phyloP scores from a whole-genome alignment of 2,797 vertebrate genomes.

The Cryptoprocta ferox region DNA sequence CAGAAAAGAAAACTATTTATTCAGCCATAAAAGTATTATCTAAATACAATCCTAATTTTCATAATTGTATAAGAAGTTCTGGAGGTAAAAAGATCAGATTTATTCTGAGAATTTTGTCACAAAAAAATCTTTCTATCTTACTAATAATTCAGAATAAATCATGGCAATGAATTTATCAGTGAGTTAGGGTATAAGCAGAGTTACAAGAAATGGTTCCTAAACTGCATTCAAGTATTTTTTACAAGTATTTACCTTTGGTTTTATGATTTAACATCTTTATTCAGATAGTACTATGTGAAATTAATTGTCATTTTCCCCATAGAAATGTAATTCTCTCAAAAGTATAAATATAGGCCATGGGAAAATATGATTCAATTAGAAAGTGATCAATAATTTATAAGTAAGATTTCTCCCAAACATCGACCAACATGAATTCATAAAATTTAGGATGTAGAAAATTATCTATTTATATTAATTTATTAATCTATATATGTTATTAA shows the following conservation, averaged over 20 bases:
- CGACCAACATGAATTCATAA: constrained; percentile 2
- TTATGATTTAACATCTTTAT: not conserved
- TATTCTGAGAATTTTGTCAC: not conserved
- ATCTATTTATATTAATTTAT: not conserved
- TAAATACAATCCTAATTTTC: not conserved
- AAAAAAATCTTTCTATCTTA: not conserved
- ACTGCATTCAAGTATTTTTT: not conserved
- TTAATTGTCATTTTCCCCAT: not conserved
- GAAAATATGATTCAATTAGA: not conserved
- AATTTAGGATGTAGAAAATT: not conserved
- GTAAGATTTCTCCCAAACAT: not conserved
- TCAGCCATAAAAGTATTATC: not conserved
- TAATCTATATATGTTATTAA: not conserved
- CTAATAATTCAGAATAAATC: not conserved
- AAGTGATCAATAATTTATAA: not conserved
- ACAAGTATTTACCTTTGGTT: not conserved
- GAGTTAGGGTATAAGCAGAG: not conserved
- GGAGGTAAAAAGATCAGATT: not conserved
- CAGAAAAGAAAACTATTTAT: not conserved
- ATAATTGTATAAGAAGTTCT: not conserved
- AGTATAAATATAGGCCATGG: not conserved
- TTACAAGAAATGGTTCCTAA: not conserved
- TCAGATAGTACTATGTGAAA: not conserved
- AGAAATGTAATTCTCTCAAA: not conserved
- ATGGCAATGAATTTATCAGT: not conserved